A percentile compares a stretch with the other conserved stretches of the same genome.
Evolutionary conservation across 64 coral and sea anemone genomes (phyloP).

Genomic region (Stichodactyla mertensii): DNA sequence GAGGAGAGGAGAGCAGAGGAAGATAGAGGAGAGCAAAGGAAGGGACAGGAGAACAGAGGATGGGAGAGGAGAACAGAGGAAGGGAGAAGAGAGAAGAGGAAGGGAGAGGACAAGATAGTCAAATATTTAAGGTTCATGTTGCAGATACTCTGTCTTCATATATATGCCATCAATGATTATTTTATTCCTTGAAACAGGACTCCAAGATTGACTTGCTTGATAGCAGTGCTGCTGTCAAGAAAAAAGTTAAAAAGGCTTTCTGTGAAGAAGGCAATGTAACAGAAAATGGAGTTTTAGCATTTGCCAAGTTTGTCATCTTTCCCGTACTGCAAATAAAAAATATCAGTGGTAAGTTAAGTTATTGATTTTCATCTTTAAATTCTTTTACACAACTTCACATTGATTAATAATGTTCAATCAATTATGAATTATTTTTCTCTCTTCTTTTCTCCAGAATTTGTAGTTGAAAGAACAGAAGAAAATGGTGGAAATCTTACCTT

Average conservation of each 20-base stretch:
- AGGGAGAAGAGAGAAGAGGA: too few species aligned
- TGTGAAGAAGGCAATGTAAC: constrained; percentile 98
- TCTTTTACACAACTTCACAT: not conserved
- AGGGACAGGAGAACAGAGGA: too few species aligned
- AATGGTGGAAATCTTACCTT: constrained; percentile 89
- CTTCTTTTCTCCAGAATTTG: constrained; percentile 55
- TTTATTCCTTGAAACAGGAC: constrained; percentile 50
- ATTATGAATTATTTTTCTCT: not conserved
- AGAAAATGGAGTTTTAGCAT: constrained; percentile 87
- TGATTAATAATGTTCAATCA: not conserved
- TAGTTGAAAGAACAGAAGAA: constrained; percentile 76
- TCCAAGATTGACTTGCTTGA: constrained; percentile 96
- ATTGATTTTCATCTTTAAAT: not conserved
- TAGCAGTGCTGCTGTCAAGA: constrained; percentile 77
- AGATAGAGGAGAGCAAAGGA: too few species aligned
- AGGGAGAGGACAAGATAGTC: too few species aligned
- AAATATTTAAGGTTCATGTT: too few species aligned
- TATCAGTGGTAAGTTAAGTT: constrained; percentile 49
- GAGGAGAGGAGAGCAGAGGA: too few species aligned
- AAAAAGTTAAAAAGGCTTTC: constrained; percentile 96
- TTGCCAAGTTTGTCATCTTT: constrained; percentile 97
- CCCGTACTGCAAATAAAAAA: constrained; percentile 69
- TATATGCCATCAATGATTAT: not conserved
- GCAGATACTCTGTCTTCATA: not conserved
- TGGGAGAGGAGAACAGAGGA: too few species aligned